Evolutionary conservation across 92 coral and sea anemone genomes (phyloP).

Genomic region (Chrysogorgia sp.): DNA sequence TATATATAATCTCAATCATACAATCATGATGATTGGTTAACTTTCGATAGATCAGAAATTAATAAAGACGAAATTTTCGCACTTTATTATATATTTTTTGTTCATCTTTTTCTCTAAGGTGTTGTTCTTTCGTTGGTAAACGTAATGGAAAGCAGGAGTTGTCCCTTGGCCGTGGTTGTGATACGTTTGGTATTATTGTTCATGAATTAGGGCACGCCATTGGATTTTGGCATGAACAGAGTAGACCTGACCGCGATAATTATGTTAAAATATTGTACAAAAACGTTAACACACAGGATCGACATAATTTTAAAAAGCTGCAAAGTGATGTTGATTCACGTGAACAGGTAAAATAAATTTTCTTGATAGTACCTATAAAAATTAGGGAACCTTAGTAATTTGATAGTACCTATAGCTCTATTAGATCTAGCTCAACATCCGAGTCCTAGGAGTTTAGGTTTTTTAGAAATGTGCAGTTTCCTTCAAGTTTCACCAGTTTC

Average conservation of each 20-base stretch:
- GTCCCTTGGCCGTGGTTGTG: conserved; percentile 67
- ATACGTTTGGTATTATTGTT: conserved; percentile 59
- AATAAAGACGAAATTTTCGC: neutral
- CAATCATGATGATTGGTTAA: too few species aligned
- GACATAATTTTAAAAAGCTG: conserved; percentile 67
- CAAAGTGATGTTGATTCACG: conserved; percentile 45
- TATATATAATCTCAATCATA: too few species aligned
- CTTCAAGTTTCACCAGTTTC: neutral
- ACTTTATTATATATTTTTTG: neutral
- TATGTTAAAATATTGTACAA: conserved; percentile 66
- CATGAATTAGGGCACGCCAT: conserved; percentile 79
- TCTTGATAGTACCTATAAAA: too few species aligned
- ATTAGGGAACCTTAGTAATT: too few species aligned
- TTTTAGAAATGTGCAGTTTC: neutral
- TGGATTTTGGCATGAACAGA: conserved; percentile 90
- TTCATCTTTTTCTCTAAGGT: conserved; percentile 42
- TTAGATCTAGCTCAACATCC: too few species aligned
- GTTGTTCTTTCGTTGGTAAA: conserved; percentile 76
- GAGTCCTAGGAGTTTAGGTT: too few species aligned
- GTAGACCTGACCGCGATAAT: conserved; percentile 76
- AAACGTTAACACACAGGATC: conserved; percentile 49
- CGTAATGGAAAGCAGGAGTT: conserved; percentile 64
- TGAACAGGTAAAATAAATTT: conserved; percentile 62
- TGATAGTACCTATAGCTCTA: too few species aligned
- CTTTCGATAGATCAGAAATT: too few species aligned